Evolutionary conservation across 2,888 invertebrate genomes (phyloP), one percentile per base, ranked within the genome.

Genomic region (Dioctria rufipes): DNA sequence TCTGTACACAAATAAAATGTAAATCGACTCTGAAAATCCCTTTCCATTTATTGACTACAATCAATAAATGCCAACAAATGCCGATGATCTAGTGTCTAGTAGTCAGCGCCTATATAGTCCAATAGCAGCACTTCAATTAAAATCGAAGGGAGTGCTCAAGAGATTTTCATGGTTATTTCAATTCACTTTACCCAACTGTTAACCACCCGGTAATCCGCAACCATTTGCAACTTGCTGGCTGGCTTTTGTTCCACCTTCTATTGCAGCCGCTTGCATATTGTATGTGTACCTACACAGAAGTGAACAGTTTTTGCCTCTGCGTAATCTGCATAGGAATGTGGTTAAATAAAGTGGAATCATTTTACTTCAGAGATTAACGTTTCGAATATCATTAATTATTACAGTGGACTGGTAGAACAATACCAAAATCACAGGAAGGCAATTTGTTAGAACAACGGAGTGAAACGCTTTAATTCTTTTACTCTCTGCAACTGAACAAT

Each of bases 141-240:
- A 73, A 73, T 58, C 54, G 73, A 73, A 58, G 58, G 54, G 73
- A 73, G 60, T 58, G 73, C 73, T 73, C 58, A 73, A 73, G 73
- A 73, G 73, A 73, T 73, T 73, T 73, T 58, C 73, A 73, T 73
- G 73, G 73, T 73, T 73, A 73, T 73, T 73, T 73, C 73, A 73
- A 73, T 73, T 73, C 73, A 73, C 73, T 73, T 73, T 73, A 73
- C 73, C 73, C 39, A 73, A 58, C 73, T 73, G 73, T 73, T 73
- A 73, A 73, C 73, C 73, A 73, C 40, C 73, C 73, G 73, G 73
- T 73, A 73, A 73, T 73, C 73, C 73, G 58, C 58, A 73, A 51
- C 73, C 73, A 73, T 73, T 73, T 73, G 73, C 73, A 73, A 73
- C 58, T 73, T 73, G 40, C 73, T 25, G 58, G 13, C 13, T 42